Base-by-base conservation (phyloP, 2,888 invertebrate genomes). In the Leptinotarsa haldemani region DNA sequence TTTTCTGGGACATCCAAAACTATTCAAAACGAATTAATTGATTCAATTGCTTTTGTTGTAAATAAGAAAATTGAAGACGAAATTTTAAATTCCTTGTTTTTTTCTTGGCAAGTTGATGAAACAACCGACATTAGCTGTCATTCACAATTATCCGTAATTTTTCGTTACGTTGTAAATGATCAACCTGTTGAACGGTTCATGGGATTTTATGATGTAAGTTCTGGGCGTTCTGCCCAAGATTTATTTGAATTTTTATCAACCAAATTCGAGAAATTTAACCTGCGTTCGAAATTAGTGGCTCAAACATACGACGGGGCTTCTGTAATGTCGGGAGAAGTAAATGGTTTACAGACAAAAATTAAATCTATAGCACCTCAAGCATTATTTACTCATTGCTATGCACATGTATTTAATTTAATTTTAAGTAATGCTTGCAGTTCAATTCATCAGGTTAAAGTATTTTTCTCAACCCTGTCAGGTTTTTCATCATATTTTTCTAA, bases 261-360 rank as follows among this genome's bases (percentile, higher is more conserved):
- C n/a, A 77, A 75, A 69, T 78, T 83, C 69, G 40, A 22, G 22
- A 22, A 22, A 22, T 22, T 22, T 22, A 2, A 22, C 22, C 2
- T 22, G 22, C 22, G 22, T 22, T 22, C 22, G 22, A 22, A 22
- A 22, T 22, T 22, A 22, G 22, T 22, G 22, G 22, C 22, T 22
- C 22, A 22, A 78, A 83, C 81, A 20, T 83, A 83, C 71, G 83
- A 84, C 69, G 84, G 83, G 3, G 83, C 82, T 4, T n/a, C 70
- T 20, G 82, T 83, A 15, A 79, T 82, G 78, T 72, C 81, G 25
- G 82, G 81, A 56, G 70, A 83, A 63, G 71, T 82, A 64, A 81
- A 82, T 71, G 84, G 83, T 46, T 77, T 85, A 52, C 85, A 85
- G 78, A 71, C 77, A 15, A 78, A 80, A 77, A 76, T 85, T 47